These are phyloP conservation scores for Bradypodion pumilum DNA, from an alignment of 2,797 vertebrate genomes.

Conservation along the genomic window DNA sequence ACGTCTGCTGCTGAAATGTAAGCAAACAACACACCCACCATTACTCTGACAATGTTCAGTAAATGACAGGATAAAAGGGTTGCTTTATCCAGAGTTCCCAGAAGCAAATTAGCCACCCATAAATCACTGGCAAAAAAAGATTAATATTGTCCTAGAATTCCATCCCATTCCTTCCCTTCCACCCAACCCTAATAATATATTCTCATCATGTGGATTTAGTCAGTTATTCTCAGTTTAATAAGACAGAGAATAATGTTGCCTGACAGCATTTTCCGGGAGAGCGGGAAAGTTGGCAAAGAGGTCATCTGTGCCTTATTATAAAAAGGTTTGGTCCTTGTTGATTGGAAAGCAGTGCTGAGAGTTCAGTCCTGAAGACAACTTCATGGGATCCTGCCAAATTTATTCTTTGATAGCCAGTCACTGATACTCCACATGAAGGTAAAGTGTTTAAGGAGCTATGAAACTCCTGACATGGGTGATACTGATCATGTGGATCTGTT, in stretches of 20 bases:
- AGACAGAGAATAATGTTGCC: not conserved
- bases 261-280: not conserved
- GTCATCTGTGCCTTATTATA: not conserved
- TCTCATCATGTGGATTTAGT: not conserved
- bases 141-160: not conserved
- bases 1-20: slow-evolving; percentile 1
- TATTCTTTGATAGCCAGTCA: not conserved
- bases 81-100: not conserved
- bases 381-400: not conserved
- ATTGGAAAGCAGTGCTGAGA: not conserved
- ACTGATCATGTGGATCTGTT: not conserved
- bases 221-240: not conserved
- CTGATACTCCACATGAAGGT: not conserved
- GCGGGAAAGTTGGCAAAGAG: not conserved
- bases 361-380: not conserved
- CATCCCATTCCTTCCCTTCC: not conserved
- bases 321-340: not conserved
- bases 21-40: slow-evolving; percentile 6
- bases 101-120: slow-evolving; percentile 18
- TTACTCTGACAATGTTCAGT: not conserved
- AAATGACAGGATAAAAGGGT: not conserved
- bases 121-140: slow-evolving; percentile 7
- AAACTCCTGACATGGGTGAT: not conserved
- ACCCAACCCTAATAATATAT: not conserved
- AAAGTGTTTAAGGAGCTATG: not conserved